Base-by-base conservation (phyloP, 2,113 vertebrate genomes). In the Serilophus lunatus region DNA sequence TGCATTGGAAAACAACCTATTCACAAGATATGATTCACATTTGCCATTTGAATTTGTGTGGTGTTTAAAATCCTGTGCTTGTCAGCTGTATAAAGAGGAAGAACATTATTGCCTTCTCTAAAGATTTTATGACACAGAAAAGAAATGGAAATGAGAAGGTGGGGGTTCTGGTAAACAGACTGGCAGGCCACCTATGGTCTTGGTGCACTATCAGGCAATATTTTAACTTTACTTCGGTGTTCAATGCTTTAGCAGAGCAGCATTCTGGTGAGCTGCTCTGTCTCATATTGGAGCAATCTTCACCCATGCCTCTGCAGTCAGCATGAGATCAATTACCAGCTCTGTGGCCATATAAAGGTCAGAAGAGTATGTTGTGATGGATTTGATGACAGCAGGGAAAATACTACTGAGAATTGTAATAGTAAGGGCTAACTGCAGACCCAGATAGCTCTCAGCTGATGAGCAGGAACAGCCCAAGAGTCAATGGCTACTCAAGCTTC, bases 331-430 rank as follows among this genome's bases (percentile, higher is more conserved):
- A 74, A 35, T 83, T 86, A 81, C 18, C 50, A 85, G 59, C 38
- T 88, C 64, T 24, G 33, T 51, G 49, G 42, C 74, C 74, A 14
- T 85, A 79, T 88, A 92, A 91, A 87, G 69, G 56, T 45, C 57
- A 53, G 57, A 64, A 33, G 20, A 85, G 36, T 49, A 72, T 65
- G 60, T 64, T 49, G 12, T 85, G 81, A 87, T 53, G 80, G 70
- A 91, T 76, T 89, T 92, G 77, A 92, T 90, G 94, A 94, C 95
- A 96, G 78, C 63, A 80, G 63, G 35, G 86, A 78, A 92, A 95
- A 85, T 77, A 7, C 54, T 57, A 59, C 42, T 82, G 82, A 70
- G 70, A 80, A 87, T 2, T 80, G 45, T 82, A 72, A 82, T 82
- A 87, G 56, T 79, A 35, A 74, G 63, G 71, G 66, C 53, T 85